Conservation (phyloP, 2,113 vertebrate species). For the Tretioscincus oriximinensis region DNA sequence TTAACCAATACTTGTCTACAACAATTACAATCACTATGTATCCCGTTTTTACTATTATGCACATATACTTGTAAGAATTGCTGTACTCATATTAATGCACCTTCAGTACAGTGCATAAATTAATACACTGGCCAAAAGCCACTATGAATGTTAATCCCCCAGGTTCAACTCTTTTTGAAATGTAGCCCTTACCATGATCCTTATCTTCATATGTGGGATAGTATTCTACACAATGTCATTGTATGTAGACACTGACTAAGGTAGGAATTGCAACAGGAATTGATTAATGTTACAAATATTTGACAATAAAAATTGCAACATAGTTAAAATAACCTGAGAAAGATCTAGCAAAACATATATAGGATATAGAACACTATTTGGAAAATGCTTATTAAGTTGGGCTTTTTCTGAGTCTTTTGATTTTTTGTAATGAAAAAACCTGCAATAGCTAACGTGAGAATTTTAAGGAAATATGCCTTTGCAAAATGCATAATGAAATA, state of each 20-base stretch:
- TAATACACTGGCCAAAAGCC: background rate
- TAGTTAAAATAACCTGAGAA: too few relatives aligned
- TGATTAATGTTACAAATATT: background rate
- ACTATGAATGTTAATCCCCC: background rate
- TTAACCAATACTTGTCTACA: rapidly evolving
- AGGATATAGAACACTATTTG: background rate
- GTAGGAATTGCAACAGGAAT: too few relatives aligned
- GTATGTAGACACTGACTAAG: too few relatives aligned
- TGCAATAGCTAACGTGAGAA: rapidly evolving
- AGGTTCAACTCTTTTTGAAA: too few relatives aligned
- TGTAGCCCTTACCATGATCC: too few relatives aligned
- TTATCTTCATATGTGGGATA: too few relatives aligned
- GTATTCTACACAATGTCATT: too few relatives aligned
- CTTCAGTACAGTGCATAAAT: background rate
- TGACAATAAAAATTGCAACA: background rate
- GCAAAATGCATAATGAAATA: conserved; percentile 36
- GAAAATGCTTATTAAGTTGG: background rate
- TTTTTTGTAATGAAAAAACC: background rate
- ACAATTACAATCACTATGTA: background rate
- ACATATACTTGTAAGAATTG: background rate
- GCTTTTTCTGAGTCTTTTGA: rapidly evolving
- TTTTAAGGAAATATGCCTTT: conserved; percentile 18
- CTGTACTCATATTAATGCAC: background rate
- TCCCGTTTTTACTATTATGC: background rate
- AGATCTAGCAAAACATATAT: background rate